phyloP scores from a whole-genome alignment of 2,888 invertebrate species.

The Andrena fulva region DNA sequence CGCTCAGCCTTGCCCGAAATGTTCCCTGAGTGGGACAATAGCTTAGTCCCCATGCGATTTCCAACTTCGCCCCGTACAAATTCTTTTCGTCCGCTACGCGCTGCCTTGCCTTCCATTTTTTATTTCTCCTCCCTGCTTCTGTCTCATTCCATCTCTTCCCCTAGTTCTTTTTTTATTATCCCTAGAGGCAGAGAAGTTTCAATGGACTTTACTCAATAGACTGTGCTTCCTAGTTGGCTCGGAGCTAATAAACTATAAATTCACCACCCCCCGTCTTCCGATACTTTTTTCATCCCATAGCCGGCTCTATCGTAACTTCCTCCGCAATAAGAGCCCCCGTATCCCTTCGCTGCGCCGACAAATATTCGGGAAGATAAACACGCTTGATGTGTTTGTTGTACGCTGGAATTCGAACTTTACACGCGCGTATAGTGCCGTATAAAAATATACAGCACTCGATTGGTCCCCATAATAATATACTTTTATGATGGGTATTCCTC shows the following conservation, averaged over 20 bases:
- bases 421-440: neutral
- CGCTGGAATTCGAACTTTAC: conserved; percentile 16
- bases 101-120: conserved; percentile 31
- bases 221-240: conserved; percentile 75
- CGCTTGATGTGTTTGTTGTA: conserved; percentile 1
- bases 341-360: conserved; percentile 15
- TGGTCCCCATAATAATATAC: neutral
- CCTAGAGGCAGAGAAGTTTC: conserved; percentile 75
- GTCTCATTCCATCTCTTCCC: conserved; percentile 25
- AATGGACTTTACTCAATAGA: conserved; percentile 81
- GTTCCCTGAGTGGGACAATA: conserved; percentile 42
- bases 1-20: conserved; percentile 26
- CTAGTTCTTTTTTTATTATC: conserved; percentile 74
- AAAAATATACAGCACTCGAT: conserved; percentile 18
- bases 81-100: conserved; percentile 14
- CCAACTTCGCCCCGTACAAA: conserved; percentile 27
- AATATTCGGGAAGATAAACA: conserved; percentile 43
- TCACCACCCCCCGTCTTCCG: conserved; percentile 65
- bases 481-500: conserved; percentile 1
- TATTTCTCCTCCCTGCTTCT: conserved; percentile 21
- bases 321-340: conserved; percentile 39
- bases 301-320: conserved; percentile 53
- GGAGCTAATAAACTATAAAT: conserved; percentile 82
- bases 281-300: conserved; percentile 75
- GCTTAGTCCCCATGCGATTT: conserved; percentile 36